Evolutionary conservation across 2,797 vertebrate genomes (phyloP).

Genomic region (Sebastes minor): DNA sequence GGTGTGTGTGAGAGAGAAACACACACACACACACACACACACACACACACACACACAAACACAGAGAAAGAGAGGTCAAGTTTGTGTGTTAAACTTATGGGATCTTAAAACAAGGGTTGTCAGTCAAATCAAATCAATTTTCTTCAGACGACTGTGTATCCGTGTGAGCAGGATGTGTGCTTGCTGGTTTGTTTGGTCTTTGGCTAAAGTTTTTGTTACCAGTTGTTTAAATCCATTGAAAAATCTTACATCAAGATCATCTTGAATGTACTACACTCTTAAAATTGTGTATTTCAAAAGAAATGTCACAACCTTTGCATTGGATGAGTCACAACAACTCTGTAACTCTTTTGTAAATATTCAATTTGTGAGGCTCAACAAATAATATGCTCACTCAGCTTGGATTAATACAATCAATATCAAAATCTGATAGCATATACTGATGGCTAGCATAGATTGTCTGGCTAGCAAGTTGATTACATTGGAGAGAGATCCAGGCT

Average conservation of each 20-base stretch:
- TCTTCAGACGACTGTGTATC: not conserved
- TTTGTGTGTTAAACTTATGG: slow-evolving; percentile 41
- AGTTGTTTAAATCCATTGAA: not conserved
- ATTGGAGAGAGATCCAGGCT: not conserved
- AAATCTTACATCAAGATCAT: not conserved
- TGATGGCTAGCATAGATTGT: not conserved
- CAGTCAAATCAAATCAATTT: slow-evolving; percentile 55
- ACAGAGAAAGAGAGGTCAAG: not conserved
- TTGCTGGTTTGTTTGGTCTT: not conserved
- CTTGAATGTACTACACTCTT: not conserved
- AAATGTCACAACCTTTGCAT: too few species aligned
- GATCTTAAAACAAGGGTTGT: slow-evolving; percentile 57
- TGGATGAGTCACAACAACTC: not conserved
- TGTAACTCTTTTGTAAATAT: not conserved
- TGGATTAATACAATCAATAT: not conserved
- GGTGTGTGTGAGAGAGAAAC: not conserved
- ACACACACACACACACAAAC: not conserved
- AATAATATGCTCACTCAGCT: not conserved
- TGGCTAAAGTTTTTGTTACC: not conserved
- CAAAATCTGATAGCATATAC: not conserved
- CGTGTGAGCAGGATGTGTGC: not conserved
- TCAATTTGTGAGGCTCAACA: not conserved
- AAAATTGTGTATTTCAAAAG: not conserved
- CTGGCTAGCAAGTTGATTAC: not conserved
- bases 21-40: not conserved